Conservation (phyloP, 2,797 vertebrate genomes). For the Simalia tracyae region DNA sequence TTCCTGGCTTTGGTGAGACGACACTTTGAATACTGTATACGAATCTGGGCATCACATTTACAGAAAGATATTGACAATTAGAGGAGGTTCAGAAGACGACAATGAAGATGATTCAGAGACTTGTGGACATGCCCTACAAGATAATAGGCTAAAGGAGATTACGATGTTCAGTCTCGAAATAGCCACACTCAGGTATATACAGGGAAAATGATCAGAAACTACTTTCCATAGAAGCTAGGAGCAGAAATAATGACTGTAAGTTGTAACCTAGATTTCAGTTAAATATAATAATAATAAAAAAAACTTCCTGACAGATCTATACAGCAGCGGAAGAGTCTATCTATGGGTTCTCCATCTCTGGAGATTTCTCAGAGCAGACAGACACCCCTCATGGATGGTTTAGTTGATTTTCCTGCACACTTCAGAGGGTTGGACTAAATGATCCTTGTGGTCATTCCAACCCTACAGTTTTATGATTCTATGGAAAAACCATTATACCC, state of each 20-base stretch:
- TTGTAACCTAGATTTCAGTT: not conserved
- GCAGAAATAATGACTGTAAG: not conserved
- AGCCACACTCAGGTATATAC: not conserved
- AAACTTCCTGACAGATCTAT: not conserved
- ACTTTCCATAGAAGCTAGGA: not conserved
- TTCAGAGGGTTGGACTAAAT: not conserved
- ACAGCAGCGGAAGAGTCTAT: not conserved
- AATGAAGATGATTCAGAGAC: not conserved
- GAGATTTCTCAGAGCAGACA: not conserved
- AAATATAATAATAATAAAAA: not conserved
- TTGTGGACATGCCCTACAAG: not conserved
- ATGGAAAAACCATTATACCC: not conserved
- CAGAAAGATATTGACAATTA: not conserved
- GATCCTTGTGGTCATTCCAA: not conserved
- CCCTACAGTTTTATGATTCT: not conserved
- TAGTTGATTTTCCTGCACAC: not conserved
- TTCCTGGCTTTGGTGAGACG: not conserved
- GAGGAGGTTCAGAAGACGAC: not conserved
- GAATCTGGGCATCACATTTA: not conserved
- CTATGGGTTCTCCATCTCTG: not conserved
- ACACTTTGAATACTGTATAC: not conserved
- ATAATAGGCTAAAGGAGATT: not conserved
- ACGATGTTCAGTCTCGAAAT: not conserved
- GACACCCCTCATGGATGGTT: not conserved
- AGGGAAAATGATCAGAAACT: not conserved